Evolutionary conservation across 1,140 invertebrate genomes (phyloP).

Genomic region (Pseudomyrmex flavicornis): DNA sequence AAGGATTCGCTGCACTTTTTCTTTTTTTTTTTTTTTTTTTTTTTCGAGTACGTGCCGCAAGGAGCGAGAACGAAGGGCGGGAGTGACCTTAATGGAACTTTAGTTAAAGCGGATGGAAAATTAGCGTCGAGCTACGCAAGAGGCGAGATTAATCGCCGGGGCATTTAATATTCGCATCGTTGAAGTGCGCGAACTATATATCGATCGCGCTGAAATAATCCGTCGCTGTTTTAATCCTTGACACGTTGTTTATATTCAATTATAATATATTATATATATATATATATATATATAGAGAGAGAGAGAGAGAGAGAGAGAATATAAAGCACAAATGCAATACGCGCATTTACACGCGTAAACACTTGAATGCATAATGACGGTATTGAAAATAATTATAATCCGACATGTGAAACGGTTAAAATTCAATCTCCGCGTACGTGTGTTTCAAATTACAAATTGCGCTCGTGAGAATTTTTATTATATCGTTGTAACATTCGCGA

Average conservation of each 20-base stretch:
- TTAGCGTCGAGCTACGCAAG: constrained; percentile 22
- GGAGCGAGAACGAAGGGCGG: constrained; percentile 30
- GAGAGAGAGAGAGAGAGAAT: no score
- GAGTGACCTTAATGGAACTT: constrained; percentile 38
- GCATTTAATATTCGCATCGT: constrained; percentile 41
- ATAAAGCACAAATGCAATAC: no score
- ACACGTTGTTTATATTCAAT: no score
- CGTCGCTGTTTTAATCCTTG: neutral
- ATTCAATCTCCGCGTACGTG: constrained; percentile 22
- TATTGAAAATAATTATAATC: neutral
- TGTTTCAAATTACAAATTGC: constrained; percentile 1
- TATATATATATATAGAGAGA: no score
- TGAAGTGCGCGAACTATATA: neutral
- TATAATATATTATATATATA: no score
- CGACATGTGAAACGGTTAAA: neutral
- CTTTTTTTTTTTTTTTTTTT: constrained; percentile 3
- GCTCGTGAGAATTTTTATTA: constrained; percentile 31
- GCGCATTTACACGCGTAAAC: neutral
- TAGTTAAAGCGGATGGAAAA: constrained; percentile 55
- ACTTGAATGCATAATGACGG: neutral
- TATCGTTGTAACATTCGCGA: constrained; percentile 16
- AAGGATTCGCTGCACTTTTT: constrained; percentile 62
- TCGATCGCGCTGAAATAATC: neutral
- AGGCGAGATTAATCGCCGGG: constrained; percentile 38
- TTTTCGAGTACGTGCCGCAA: constrained; percentile 30